These are phyloP conservation scores for Abramis brama DNA, from an alignment of 2,113 vertebrate genomes.

Conservation along the genomic window DNA sequence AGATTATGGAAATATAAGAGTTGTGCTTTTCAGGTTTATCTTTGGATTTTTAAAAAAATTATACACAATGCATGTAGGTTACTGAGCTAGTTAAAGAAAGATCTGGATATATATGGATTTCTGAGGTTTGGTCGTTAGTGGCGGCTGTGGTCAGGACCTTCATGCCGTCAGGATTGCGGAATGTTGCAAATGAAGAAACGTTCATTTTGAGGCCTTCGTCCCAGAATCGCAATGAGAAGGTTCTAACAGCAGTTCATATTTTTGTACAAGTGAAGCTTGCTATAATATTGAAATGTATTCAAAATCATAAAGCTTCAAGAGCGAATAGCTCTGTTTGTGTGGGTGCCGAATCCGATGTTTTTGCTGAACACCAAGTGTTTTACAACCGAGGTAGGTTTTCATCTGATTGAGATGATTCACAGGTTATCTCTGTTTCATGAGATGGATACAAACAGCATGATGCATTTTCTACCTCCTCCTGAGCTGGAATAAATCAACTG, in stretches of 20 bases:
- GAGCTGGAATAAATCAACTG: slow-evolving; percentile 67
- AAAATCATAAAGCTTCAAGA: neutral
- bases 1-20: slow-evolving; percentile 30
- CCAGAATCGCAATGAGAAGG: neutral
- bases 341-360: slow-evolving; percentile 25
- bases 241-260: neutral
- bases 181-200: slow-evolving; percentile 34
- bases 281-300: slow-evolving; percentile 9
- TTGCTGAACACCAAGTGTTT: slow-evolving; percentile 57
- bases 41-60: neutral
- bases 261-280: neutral
- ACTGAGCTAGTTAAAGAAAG: slow-evolving; percentile 16
- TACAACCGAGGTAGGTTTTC: slow-evolving; percentile 61
- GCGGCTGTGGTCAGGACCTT: slow-evolving; percentile 6
- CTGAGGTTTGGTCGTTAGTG: slow-evolving; percentile 10
- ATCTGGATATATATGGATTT: slow-evolving; percentile 13
- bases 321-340: slow-evolving; percentile 32
- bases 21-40: slow-evolving; percentile 3
- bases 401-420: slow-evolving; percentile 70
- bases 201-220: neutral
- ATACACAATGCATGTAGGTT: neutral
- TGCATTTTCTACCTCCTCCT: slow-evolving; percentile 63
- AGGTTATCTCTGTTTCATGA: slow-evolving; percentile 69
- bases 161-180: neutral
- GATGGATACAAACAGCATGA: slow-evolving; percentile 66